Base-by-base conservation (phyloP, 2,888 invertebrate species). In the Drosophila melanosoma region DNA sequence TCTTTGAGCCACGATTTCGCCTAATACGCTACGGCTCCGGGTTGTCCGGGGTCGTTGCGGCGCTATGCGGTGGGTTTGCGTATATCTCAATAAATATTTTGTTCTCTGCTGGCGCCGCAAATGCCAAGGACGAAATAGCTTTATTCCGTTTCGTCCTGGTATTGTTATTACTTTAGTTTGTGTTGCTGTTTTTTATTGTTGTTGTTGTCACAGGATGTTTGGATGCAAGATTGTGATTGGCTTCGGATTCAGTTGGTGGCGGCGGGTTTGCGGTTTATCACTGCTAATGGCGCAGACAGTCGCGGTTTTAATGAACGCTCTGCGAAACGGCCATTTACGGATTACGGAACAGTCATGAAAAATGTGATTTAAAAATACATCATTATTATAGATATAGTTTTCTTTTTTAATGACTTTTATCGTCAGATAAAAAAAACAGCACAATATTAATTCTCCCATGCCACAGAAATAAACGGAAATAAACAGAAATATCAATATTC, bases 101-200 rank as follows among this genome's bases (percentile, higher is more conserved):
- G 64, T 48, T 76, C 42, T 38, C 45, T 57, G 68, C 42, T 79
- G 63, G 56, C 63, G 61, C 72, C 61, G 63, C 74, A 82, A 89
- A 90, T 86, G 87, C 77, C 87, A 90, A 90, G 89, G 90, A 83
- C 89, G 69, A 79, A 73, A 77, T 62, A 61, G 73, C 53, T 71
- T 89, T 76, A 74, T 83, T 74, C 26, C 23, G 59, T 69, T 23
- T 64, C 33, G 33, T 42, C 54, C 48, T 54, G 52, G 35, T 52
- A 20, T 51, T 69, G 51, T 65, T 59, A 42, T 51, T 70, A 36
- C 33, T 54, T 61, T 40, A 45, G 36, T 52, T 63, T 54, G 29
- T 48, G 45, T 59, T 36, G 29, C 38, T 54, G 48, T 26, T 26
- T 26, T 26, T 26, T 26, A 26, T 26, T 53, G 20, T 48, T 70